A percentile compares a stretch with the other conserved stretches of the same genome.
These are phyloP conservation scores for Heliocidaris erythrogramma DNA, from an alignment of 35 echinoderm and acorn worm genomes.

Conservation along the genomic window DNA sequence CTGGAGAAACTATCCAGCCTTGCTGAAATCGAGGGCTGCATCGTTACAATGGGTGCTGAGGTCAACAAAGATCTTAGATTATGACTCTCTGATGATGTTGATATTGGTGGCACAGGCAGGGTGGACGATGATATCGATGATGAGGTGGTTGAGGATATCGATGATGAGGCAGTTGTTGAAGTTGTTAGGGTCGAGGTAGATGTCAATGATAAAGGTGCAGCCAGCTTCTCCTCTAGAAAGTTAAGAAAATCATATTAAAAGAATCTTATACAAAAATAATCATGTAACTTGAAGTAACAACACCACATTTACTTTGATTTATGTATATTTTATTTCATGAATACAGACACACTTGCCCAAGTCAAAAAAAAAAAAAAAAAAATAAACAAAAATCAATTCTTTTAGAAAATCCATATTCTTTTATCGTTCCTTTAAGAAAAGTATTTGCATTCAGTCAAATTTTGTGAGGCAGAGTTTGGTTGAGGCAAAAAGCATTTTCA, in stretches of 20 bases:
- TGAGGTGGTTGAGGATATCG: not conserved
- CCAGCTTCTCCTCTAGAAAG: not conserved
- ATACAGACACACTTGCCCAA: not conserved
- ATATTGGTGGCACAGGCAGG: not conserved
- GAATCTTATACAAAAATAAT: not conserved
- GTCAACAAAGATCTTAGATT: constrained; percentile 37
- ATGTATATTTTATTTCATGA: not conserved
- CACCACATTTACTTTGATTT: not conserved
- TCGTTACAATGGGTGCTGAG: not conserved
- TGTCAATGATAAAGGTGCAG: not conserved
- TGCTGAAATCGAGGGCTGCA: not conserved
- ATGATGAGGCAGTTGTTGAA: not conserved
- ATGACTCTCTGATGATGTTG: constrained; percentile 3
- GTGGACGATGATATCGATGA: not conserved
- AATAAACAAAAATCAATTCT: not conserved
- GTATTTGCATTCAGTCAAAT: too few species aligned
- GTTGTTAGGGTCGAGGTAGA: not conserved
- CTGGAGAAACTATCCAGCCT: not conserved
- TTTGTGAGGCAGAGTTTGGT: too few species aligned
- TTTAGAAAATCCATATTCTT: not conserved
- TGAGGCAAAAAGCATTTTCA: too few species aligned
- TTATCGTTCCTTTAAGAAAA: too few species aligned
- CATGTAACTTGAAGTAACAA: not conserved
- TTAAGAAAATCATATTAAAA: not conserved
- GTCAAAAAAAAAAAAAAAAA: not conserved